Base-by-base conservation (phyloP, 2,797 vertebrate species). In the Varecia variegata region DNA sequence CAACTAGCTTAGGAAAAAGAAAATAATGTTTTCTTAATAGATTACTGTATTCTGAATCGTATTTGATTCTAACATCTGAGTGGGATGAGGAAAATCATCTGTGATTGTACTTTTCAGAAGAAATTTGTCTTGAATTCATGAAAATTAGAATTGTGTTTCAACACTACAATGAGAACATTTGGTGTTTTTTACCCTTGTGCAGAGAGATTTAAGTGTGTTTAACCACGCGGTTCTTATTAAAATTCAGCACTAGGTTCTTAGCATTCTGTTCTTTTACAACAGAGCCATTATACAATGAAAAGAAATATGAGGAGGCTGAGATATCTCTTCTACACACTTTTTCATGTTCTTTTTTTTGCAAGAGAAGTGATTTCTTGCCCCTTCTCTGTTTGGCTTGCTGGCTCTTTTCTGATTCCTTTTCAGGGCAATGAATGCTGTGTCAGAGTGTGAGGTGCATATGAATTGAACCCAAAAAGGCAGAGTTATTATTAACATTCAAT, bases 241-340 rank as follows among this genome's bases (percentile, higher is more conserved):
- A 96, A 98, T 96, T 97, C 90, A 97, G 92, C 30, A 87, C 73
- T 71, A 91, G 10, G 45, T 98, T 85, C 58, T 96, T 96, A 97
- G 68, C 20, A 97, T 98, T 97, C 90, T 81, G 23, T 97, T 97
- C 76, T 93, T 90, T 12, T 3, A 89, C 30, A 88, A n/a, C 30
- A 97, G 95, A 97, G 47, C 40, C 27, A 95, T 95, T 97, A 95
- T 60, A 90, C 52, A 97, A 96, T 93, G 89, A 97, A 96, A 83
- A 89, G 35, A 97, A 98, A 71, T 83, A 95, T 20, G 21, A 98
- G 32, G 20, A 97, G 71, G 54, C 95, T 88, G 67, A 97, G 87
- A 47, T 94, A 94, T 83, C 82, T 95, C 23, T 97, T 97, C 88
- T 85, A 98, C 95, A 96, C 27, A 60, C 0, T 97, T 84, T 95